These are phyloP conservation scores for Hydrocynus forskahlii DNA, from an alignment of 2,797 vertebrate genomes.

Conservation along the genomic window DNA sequence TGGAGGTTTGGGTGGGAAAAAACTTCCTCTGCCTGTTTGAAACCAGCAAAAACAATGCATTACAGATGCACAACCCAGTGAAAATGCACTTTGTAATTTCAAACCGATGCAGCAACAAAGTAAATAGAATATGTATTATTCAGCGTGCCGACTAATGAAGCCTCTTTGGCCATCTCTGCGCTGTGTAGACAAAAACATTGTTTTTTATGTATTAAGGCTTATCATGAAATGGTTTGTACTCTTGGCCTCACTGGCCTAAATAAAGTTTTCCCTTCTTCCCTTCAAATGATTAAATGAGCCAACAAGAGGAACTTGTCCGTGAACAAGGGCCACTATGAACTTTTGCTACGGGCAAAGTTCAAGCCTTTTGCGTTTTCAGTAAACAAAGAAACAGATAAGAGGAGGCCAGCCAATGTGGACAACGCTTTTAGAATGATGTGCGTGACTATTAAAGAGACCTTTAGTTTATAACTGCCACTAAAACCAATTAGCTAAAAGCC, in stretches of 20 bases:
- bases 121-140: slow-evolving; percentile 51
- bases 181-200: slow-evolving; percentile 31
- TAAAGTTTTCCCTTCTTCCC: slow-evolving; percentile 3
- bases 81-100: slow-evolving; percentile 33
- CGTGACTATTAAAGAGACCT: slow-evolving; percentile 30
- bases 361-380: slow-evolving; percentile 1
- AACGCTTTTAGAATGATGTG: slow-evolving; percentile 29
- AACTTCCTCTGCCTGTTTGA: slow-evolving; percentile 27
- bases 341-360: background rate
- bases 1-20: slow-evolving; percentile 25
- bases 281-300: slow-evolving; percentile 15
- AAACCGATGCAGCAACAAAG: slow-evolving; percentile 39
- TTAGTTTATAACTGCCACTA: slow-evolving; percentile 31
- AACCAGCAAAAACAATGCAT: slow-evolving; percentile 15
- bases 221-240: slow-evolving; percentile 3
- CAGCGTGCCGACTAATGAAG: slow-evolving; percentile 45
- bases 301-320: background rate
- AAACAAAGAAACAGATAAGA: background rate
- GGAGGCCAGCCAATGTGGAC: slow-evolving; percentile 2
- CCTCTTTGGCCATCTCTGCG: slow-evolving; percentile 31
- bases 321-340: background rate
- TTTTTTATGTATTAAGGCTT: slow-evolving; percentile 33
- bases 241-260: slow-evolving; percentile 14
- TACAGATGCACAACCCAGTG: slow-evolving; percentile 15
- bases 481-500: slow-evolving; percentile 42